Evolutionary conservation across 35 echinoderm and acorn worm genomes (phyloP), one percentile per base, ranked within the genome.

Genomic region (Heliocidaris erythrogramma): DNA sequence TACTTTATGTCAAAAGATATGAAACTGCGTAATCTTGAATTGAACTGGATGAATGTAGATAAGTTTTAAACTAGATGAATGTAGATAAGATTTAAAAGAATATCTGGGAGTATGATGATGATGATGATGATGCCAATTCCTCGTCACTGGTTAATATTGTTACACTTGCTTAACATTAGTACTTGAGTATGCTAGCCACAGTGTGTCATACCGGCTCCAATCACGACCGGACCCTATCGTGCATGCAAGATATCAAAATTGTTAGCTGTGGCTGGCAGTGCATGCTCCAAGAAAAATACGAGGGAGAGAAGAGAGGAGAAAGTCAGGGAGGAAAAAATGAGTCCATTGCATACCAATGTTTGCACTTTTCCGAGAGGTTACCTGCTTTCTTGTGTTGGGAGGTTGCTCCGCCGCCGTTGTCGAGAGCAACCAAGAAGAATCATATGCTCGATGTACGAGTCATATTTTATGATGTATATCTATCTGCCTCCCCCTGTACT

Each of bases 341-440:
- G 48, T 93, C 30, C 48, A 50, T 93, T 93, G 59, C 87, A 89
- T 89, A 89, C 87, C 87, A 89, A 89, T 89, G 87, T 89, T 89
- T 89, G 87, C 87, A 89, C 87, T 89, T 89, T 89, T 89, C 31
- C 31, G 32, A 89, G 87, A 89, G 87, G 87, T 89, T 89, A 89
- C 87, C 31, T 89, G 87, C 47, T 89, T 89, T 89, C 87, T 89
- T 89, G 32, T 32, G 87, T 32, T 16, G 31, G 31, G 87, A 89
- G 87, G 87, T 78, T 89, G 31, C 32, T 86, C 85, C 85, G 31
- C 86, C 86, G 17, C 31, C 7, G 87, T 47, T 89, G 87, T 47
- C 32, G 87, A 89, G 47, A 14, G 32, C 87, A 48, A 16, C 87
- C 87, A 89, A 47, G 87, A 89, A 89, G 87, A 89, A 89, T 89